Evolutionary conservation across 64 coral and sea anemone genomes (phyloP).

Genomic region (Dendrophyllia cribrosa): DNA sequence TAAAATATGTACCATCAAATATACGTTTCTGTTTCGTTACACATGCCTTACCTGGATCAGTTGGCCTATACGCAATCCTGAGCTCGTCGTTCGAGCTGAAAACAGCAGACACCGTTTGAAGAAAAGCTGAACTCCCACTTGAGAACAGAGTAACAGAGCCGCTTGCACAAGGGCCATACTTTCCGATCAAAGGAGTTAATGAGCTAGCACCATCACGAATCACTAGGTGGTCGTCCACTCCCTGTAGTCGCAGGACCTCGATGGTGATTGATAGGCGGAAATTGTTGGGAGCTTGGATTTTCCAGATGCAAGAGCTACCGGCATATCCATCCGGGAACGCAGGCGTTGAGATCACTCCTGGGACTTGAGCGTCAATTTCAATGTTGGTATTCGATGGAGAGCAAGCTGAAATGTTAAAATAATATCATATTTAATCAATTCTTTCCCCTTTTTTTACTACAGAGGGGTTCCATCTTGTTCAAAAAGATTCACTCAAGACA

Average conservation of each 20-base stretch:
- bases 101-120: background rate
- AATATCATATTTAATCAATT: no score
- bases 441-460: no score
- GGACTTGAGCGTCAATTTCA: background rate
- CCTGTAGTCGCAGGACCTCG: background rate
- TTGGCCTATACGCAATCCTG: background rate
- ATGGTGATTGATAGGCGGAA: constrained; percentile 2
- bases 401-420: background rate
- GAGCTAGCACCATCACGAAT: background rate
- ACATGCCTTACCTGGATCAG: constrained; percentile 18
- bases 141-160: constrained; percentile 38
- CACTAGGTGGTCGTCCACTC: background rate
- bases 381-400: constrained; percentile 32
- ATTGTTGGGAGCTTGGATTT: constrained; percentile 15
- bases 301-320: background rate
- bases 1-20: no score
- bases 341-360: constrained; percentile 13
- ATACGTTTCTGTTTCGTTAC: no score
- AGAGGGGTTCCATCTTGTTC: no score
- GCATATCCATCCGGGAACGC: background rate
- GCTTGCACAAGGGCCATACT: background rate
- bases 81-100: background rate
- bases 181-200: background rate
- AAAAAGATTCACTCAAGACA: no score
- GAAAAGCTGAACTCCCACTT: background rate